Evolutionary conservation across 2,113 vertebrate species (phyloP), one percentile per base, ranked within the genome.

Genomic region (Nothobranchius furzeri): DNA sequence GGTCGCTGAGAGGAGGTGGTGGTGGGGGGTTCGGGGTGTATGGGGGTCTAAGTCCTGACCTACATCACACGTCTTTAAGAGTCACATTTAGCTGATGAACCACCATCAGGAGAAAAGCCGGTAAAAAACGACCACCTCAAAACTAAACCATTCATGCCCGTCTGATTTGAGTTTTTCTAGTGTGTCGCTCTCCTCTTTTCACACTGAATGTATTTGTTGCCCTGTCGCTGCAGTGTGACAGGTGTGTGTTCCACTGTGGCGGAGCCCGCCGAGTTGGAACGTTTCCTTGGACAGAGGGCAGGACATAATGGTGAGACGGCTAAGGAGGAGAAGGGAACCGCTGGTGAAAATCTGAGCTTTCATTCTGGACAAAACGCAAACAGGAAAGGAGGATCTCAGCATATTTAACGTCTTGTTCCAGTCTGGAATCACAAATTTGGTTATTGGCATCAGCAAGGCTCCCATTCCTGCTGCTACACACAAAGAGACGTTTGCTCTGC

Each of bases 1-100:
- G 79, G 76, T 83, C 80, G 79, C 25, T n/a, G 63, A 48, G 61
- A 68, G 52, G 68, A 65, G 70, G 66, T 42, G 62, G 73, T 36
- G 72, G 35, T 20, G 20, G 79, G 68, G 66, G 79, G 83, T 80
- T 83, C 80, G 78, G 56, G 11, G 36, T 36, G 56, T 48, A 57
- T 48, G 63, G 70, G 73, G 70, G 76, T 83, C 75, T 81, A 71
- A 88, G 81, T 87, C 84, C 84, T 92, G 91, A 91, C 88, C 91
- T 88, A 91, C 88, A 90, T 92, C 77, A 82, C 62, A 62, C 6
- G 60, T 85, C 68, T 79, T 36, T 60, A 76, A 68, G 60, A 67
- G 76, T 69, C 42, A 20, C 69, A 20, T 20, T 20, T 20, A 20
- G 20, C 20, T 20, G 20, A 20, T 20, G 20, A 20, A 20, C 6